These are phyloP conservation scores for Galago senegalensis DNA, from an alignment of 2,797 vertebrate genomes.

Conservation along the genomic window DNA sequence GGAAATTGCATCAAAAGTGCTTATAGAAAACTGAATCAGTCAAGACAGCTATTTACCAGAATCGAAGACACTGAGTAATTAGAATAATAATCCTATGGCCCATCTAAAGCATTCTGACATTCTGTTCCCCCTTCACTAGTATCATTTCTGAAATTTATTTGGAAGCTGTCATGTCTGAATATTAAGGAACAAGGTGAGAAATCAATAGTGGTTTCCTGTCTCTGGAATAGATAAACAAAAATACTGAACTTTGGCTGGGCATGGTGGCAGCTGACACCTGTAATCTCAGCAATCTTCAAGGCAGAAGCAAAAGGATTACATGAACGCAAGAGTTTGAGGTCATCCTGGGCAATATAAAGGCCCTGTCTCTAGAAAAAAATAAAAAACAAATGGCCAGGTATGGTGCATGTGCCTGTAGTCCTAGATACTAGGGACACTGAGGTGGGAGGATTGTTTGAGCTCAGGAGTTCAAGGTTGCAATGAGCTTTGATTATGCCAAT, in stretches of 20 bases:
- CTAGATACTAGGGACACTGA: background rate
- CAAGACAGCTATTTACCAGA: constrained; percentile 60
- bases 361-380: too few species aligned
- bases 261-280: background rate
- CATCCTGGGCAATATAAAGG: too few species aligned
- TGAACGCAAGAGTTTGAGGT: background rate
- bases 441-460: background rate
- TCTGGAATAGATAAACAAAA: background rate
- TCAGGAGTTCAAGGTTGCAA: background rate
- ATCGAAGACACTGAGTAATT: constrained; percentile 61
- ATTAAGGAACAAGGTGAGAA: constrained; percentile 48
- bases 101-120: constrained; percentile 46
- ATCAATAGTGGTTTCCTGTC: background rate
- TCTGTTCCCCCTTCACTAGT: background rate
- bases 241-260: background rate
- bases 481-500: background rate
- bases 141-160: constrained; percentile 14
- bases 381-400: background rate
- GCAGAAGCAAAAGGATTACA: background rate
- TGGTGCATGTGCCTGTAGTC: background rate
- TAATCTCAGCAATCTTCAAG: background rate
- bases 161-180: constrained; percentile 51
- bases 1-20: constrained; percentile 69
- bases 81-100: background rate
- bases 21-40: constrained; percentile 58